A percentile compares a stretch with the other conserved stretches of the same genome.
phyloP scores from a whole-genome alignment of 2,888 invertebrate genomes.

The Chrysolina oricalcia region DNA sequence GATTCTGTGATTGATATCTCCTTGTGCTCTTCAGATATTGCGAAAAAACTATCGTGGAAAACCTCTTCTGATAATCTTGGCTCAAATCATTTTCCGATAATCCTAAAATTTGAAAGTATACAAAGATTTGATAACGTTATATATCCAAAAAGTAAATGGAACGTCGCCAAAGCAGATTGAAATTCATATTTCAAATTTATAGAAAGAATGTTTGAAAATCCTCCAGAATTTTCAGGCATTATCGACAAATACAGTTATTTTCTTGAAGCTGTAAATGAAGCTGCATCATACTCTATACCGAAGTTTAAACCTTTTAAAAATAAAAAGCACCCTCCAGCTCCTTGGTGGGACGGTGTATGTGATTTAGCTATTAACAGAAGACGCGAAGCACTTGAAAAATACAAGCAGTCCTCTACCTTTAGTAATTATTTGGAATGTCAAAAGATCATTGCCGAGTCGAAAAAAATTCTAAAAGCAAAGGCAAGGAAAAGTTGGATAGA shows the following conservation, averaged over 20 bases:
- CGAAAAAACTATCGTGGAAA: not conserved
- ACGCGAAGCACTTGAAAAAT: constrained; percentile 9
- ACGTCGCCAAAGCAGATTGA: constrained; percentile 19
- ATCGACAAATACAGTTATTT: not conserved
- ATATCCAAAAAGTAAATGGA: constrained; percentile 17
- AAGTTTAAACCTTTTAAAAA: constrained; percentile 18
- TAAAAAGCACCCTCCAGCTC: constrained; percentile 21
- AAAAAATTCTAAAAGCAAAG: constrained; percentile 3
- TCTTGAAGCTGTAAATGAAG: not conserved
- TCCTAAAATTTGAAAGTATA: not conserved
- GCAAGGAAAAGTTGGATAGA: constrained; percentile 10
- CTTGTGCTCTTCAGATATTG: not conserved
- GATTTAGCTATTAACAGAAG: constrained; percentile 13
- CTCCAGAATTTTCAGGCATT: not conserved
- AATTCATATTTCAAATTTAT: not conserved
- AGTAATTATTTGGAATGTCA: constrained; percentile 7
- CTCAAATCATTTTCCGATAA: constrained; percentile 22
- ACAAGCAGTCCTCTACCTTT: not conserved
- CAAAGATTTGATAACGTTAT: not conserved
- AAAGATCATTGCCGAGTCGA: not conserved
- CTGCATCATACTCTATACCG: constrained; percentile 8
- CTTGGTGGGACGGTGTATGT: constrained; percentile 33
- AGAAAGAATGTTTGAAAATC: not conserved
- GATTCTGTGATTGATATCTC: not conserved
- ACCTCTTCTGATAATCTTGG: not conserved